phyloP scores from a whole-genome alignment of 2,113 vertebrate genomes.

The Symphodus melops region DNA sequence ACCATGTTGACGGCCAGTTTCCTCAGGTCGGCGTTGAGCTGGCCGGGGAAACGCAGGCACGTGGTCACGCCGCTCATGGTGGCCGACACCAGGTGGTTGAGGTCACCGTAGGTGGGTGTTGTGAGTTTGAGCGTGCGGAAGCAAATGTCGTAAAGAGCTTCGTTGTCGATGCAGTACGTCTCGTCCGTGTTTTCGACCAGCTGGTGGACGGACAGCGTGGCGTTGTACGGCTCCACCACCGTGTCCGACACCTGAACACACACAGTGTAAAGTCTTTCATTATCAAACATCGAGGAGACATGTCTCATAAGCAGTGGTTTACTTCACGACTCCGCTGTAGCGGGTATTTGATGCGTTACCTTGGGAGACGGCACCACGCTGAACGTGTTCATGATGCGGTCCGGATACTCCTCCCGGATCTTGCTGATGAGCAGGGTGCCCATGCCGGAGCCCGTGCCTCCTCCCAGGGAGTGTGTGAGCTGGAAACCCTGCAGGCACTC shows the following conservation, averaged over 20 bases:
- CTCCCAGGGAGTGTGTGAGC: constrained; percentile 89
- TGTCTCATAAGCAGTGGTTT: too few relatives aligned
- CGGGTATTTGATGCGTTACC: constrained; percentile 29
- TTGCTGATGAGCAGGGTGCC: constrained; percentile 90
- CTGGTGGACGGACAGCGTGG: constrained; percentile 91
- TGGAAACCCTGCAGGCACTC: constrained; percentile 92
- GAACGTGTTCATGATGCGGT: constrained; percentile 92
- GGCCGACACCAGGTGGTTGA: constrained; percentile 92
- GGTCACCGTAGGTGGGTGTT: constrained; percentile 90
- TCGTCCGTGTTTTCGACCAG: constrained; percentile 94
- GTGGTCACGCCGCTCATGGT: constrained; percentile 95
- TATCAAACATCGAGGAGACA: not conserved
- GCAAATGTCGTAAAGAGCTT: constrained; percentile 93
- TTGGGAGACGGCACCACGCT: constrained; percentile 89
- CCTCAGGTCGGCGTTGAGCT: constrained; percentile 91
- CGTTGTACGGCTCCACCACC: constrained; percentile 92
- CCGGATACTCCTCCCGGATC: constrained; percentile 89
- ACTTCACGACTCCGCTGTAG: too few relatives aligned
- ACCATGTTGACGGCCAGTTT: constrained; percentile 95
- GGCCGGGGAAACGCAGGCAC: constrained; percentile 90
- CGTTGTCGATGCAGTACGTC: constrained; percentile 94
- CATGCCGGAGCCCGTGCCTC: constrained; percentile 89
- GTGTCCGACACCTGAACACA: constrained; percentile 87
- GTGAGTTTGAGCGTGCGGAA: constrained; percentile 93
- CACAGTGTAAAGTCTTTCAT: not conserved